Base-by-base conservation (phyloP, 2,113 vertebrate species). In the Chaenogobius annularis region DNA sequence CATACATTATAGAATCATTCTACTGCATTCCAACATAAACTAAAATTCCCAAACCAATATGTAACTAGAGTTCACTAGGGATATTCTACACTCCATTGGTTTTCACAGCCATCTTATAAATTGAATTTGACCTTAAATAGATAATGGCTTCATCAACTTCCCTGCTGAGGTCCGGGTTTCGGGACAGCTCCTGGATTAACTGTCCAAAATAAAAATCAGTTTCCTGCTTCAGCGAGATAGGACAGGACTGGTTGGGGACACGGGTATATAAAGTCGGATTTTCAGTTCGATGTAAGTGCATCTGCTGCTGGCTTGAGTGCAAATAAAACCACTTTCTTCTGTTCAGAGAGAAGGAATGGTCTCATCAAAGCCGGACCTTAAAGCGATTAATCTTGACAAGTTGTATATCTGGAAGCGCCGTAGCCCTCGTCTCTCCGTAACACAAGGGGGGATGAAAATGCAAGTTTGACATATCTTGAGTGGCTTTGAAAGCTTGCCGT, bases 401-500 rank as follows among this genome's bases (percentile, higher is more conserved):
- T 55, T 59, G 31, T 80, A 72, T 83, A 80, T 82, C 75, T 69
- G 43, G 64, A 82, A 74, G 63, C n/a, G 0, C 71, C 70, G 19
- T 46, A 68, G 22, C 52, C 59, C 73, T 67, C 70, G 50, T 84
- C 75, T 74, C 61, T 66, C 50, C 46, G 55, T 3, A 58, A 40
- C 48, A 72, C 67, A 44, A 84, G 69, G 50, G 72, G 12, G n/a
- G 76, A 81, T 55, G 70, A 61, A 87, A 83, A 77, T 81, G 76
- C 55, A 69, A 66, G 61, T 80, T 82, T 76, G 82, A 89, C 83
- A 79, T 55, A 79, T 47, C 66, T 56, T 76, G 81, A 81, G 75
- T 37, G 66, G 73, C 79, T 82, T 82, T 83, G 47, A 73, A 83
- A 84, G 69, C 83, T 80, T 83, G 61, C 46, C 73, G 72, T 90